Evolutionary conservation across 2,113 vertebrate species (phyloP).

Genomic region (Grammomys surdaster): DNA sequence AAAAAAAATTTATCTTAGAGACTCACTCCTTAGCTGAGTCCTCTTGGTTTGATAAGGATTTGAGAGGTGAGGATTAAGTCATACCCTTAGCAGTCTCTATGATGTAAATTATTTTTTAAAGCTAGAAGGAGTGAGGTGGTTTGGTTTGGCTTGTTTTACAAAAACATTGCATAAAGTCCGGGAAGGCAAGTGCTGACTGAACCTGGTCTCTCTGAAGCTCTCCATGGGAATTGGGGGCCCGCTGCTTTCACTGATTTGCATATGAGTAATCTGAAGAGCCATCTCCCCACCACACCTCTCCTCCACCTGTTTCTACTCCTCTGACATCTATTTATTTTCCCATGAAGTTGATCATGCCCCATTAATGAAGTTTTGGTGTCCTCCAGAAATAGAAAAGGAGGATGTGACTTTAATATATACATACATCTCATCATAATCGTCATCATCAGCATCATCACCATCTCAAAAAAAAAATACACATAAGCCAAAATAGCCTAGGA

Average conservation of each 20-base stretch:
- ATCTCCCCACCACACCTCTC: constrained; percentile 5
- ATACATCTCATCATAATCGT: no score
- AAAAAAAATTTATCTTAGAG: neutral
- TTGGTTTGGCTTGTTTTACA: constrained; percentile 51
- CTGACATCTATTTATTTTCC: constrained; percentile 19
- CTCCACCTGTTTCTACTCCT: constrained; percentile 43
- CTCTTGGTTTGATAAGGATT: neutral
- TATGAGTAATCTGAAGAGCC: constrained; percentile 61
- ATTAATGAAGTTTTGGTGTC: neutral
- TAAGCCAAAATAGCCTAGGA: neutral
- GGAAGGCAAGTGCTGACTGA: neutral
- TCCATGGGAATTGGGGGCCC: constrained; percentile 46
- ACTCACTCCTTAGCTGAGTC: neutral
- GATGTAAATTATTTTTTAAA: constrained; percentile 39
- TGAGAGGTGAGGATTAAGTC: constrained; percentile 32
- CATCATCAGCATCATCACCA: neutral
- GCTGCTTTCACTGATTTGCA: constrained; percentile 23
- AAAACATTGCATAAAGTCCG: neutral
- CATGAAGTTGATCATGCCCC: neutral
- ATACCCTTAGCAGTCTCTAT: neutral
- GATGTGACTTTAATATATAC: no score
- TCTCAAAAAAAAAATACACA: neutral
- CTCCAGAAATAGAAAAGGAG: constrained; percentile 20
- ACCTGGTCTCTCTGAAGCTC: constrained; percentile 24
- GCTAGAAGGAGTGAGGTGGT: neutral